Evolutionary conservation across 2,888 invertebrate species (phyloP), one percentile per base, ranked within the genome.

Genomic region (Mechanitis messenoides): DNA sequence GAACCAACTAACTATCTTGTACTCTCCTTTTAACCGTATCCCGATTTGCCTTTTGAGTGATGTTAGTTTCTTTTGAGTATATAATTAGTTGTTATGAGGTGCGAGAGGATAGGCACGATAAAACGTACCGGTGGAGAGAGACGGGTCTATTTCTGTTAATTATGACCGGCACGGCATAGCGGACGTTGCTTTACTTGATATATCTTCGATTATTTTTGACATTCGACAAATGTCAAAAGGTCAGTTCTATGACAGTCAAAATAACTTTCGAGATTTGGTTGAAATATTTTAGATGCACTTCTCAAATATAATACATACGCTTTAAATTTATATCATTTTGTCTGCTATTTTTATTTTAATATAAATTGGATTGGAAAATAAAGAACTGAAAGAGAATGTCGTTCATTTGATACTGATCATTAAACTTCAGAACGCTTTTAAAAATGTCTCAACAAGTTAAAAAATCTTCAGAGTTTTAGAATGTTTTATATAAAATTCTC

Each of bases 111-210:
- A 69, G 63, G 70, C 67, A 61, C 42, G 69, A 72, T 71, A 60
- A 64, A 63, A 69, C 64, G 62, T 59, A 56, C 59, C 63, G 69
- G 61, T 61, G 71, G 69, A 72, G 74, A 76, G 71, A 71, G 79
- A 78, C 68, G 65, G 59, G 67, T 79, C 77, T 84, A 81, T 85
- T 83, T 82, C 70, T 65, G 79, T 73, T 80, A 77, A 79, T 78
- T 78, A 79, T 79, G 74, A 74, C 65, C 69, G 71, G 76, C 74
- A 72, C 73, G 75, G 60, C 61, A 59, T 65, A 67, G 63, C 72
- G 69, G 71, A 71, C 68, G 68, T 66, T 45, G 62, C 58, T 59
- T 67, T 63, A 67, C 61, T 60, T 62, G 64, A 71, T 71, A 72
- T 69, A 58, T 50, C 50, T 53, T 58, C 54, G 50, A 63, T 60